Conservation (phyloP, 2,797 vertebrate species). For the Falco cherrug region DNA sequence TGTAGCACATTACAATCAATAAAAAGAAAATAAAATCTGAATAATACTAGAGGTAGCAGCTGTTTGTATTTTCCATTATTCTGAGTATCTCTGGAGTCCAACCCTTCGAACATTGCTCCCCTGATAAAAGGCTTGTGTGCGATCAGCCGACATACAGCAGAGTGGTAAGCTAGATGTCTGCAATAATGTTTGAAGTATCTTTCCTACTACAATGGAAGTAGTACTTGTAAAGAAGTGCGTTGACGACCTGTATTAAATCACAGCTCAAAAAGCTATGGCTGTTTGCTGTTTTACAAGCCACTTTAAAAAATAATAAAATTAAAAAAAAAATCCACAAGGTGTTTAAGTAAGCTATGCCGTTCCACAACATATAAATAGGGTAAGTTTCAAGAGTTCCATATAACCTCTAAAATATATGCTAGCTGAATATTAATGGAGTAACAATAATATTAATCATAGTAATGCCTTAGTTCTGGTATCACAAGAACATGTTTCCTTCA, state of each 20-base stretch:
- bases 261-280: slow-evolving; percentile 57
- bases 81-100: slow-evolving; percentile 75
- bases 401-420: slow-evolving; percentile 76
- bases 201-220: slow-evolving; percentile 38
- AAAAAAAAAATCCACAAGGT: slow-evolving; percentile 53
- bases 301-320: neutral
- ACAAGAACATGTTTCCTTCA: slow-evolving; percentile 69
- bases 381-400: slow-evolving; percentile 73
- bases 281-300: slow-evolving; percentile 64
- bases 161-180: slow-evolving; percentile 54
- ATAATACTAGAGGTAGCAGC: slow-evolving; percentile 97
- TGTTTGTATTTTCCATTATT: slow-evolving; percentile 85
- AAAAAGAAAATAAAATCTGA: slow-evolving; percentile 84
- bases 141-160: slow-evolving; percentile 48
- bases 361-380: slow-evolving; percentile 80
- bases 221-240: slow-evolving; percentile 59
- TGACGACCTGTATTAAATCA: slow-evolving; percentile 49
- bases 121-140: slow-evolving; percentile 70
- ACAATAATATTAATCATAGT: slow-evolving; percentile 73
- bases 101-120: slow-evolving; percentile 73
- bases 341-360: slow-evolving; percentile 67
- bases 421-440: slow-evolving; percentile 78
- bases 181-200: slow-evolving; percentile 57
- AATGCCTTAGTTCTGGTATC: slow-evolving; percentile 59
- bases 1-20: slow-evolving; percentile 75